Evolutionary conservation across 2,797 vertebrate genomes (phyloP).

Genomic region (Meda fulgida): DNA sequence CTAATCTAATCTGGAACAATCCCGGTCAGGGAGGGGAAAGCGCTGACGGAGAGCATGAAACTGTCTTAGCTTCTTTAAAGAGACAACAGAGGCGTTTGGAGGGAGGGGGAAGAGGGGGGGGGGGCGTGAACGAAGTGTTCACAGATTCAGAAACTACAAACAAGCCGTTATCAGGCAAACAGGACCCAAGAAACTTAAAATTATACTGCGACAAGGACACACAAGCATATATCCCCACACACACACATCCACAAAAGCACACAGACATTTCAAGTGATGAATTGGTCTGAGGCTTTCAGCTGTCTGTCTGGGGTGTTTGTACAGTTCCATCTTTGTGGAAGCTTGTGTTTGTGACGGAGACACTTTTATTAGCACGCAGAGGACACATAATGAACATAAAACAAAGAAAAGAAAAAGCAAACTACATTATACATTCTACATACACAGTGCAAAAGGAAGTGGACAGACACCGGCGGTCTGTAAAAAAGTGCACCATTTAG

Average conservation of each 20-base stretch:
- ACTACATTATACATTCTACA: background rate
- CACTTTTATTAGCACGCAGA: constrained; percentile 31
- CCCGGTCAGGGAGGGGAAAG: constrained; percentile 38
- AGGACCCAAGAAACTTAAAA: background rate
- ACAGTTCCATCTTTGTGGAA: constrained; percentile 37
- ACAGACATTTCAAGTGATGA: constrained; percentile 27
- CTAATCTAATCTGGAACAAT: constrained; percentile 79
- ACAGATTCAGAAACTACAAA: background rate
- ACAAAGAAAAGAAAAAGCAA: constrained; percentile 22
- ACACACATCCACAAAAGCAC: constrained; percentile 14
- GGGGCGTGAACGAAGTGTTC: background rate
- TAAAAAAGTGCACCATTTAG: background rate
- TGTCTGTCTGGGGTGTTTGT: constrained; percentile 29
- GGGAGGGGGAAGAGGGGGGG: background rate
- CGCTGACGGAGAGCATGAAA: constrained; percentile 63
- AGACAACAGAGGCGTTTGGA: constrained; percentile 68
- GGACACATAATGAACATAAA: background rate
- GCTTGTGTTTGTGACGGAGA: constrained; percentile 43
- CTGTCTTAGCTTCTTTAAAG: constrained; percentile 33
- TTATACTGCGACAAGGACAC: background rate
- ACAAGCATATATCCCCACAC: constrained; percentile 14
- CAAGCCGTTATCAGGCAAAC: background rate
- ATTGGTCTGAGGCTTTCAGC: constrained; percentile 45
- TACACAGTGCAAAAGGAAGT: background rate
- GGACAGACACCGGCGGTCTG: background rate